phyloP scores from a whole-genome alignment of 2,888 invertebrate genomes.

The Synergus japonicus region DNA sequence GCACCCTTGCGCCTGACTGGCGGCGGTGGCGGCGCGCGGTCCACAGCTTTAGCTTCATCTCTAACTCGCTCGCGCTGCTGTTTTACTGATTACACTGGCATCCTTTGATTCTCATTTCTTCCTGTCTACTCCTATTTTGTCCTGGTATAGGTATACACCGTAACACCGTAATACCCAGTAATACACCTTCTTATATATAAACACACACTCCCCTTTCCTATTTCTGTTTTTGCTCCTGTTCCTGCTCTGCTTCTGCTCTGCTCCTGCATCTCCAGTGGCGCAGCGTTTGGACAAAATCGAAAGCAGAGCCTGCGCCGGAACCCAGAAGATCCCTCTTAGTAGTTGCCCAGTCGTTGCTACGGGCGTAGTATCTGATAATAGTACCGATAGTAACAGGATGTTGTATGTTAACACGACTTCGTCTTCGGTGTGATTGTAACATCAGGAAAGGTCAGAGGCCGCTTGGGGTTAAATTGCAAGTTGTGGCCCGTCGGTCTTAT shows the following conservation, averaged over 20 bases:
- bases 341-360: slow-evolving; percentile 75
- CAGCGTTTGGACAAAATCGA: slow-evolving; percentile 67
- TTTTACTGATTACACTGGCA: not conserved
- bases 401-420: slow-evolving; percentile 63
- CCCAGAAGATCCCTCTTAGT: slow-evolving; percentile 65
- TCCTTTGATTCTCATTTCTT: not conserved
- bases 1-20: not conserved
- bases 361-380: slow-evolving; percentile 66
- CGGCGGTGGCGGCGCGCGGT: not conserved
- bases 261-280: slow-evolving; percentile 63
- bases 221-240: no score
- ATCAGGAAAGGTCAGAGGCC: slow-evolving; percentile 50
- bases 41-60: not conserved
- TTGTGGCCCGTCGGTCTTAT: slow-evolving; percentile 51
- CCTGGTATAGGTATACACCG: not conserved
- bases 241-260: not conserved
- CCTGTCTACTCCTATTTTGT: not conserved
- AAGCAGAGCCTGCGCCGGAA: slow-evolving; percentile 74
- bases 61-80: not conserved
- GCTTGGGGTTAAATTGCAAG: slow-evolving; percentile 56
- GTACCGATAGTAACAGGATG: slow-evolving; percentile 66
- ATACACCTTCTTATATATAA: no score
- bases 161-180: not conserved
- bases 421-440: slow-evolving; percentile 39
- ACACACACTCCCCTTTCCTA: no score